These are phyloP conservation scores for Chloroclysta siterata DNA, from an alignment of 2,888 invertebrate genomes.

Conservation along the genomic window DNA sequence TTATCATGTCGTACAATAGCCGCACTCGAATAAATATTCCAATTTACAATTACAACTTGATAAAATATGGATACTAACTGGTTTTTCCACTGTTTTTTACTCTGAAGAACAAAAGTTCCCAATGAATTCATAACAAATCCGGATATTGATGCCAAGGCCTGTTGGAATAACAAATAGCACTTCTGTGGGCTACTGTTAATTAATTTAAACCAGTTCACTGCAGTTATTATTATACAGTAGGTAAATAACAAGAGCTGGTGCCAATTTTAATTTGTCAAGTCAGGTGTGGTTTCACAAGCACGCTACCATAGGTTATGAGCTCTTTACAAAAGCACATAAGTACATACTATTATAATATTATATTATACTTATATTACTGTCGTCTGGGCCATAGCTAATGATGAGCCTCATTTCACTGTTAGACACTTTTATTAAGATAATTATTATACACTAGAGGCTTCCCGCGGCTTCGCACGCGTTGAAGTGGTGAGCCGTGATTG, in stretches of 20 bases:
- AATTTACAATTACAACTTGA: too few relatives aligned
- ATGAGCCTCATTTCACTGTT: too few relatives aligned
- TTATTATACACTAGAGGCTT: too few relatives aligned
- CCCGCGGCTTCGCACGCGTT: too few relatives aligned
- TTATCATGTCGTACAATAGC: too few relatives aligned
- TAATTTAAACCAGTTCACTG: conserved; percentile 19
- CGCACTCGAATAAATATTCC: too few relatives aligned
- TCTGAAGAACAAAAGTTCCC: neutral
- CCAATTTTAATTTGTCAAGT: neutral
- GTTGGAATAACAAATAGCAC: conserved; percentile 13
- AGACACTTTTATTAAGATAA: too few relatives aligned
- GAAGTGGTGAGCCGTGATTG: too few relatives aligned
- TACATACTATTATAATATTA: too few relatives aligned
- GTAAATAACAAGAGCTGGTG: conserved; percentile 1
- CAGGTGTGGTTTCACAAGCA: neutral
- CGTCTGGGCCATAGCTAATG: too few relatives aligned
- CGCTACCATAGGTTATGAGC: neutral
- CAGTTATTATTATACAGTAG: conserved; percentile 8
- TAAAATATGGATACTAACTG: neutral
- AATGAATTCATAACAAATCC: conserved; percentile 10
- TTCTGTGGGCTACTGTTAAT: conserved; percentile 7
- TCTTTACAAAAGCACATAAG: too few relatives aligned
- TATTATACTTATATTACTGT: too few relatives aligned
- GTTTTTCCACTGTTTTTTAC: neutral
- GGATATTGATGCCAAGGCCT: conserved; percentile 15